phyloP scores from a whole-genome alignment of 1,140 invertebrate genomes.

The Ceratosolen solmsi region DNA sequence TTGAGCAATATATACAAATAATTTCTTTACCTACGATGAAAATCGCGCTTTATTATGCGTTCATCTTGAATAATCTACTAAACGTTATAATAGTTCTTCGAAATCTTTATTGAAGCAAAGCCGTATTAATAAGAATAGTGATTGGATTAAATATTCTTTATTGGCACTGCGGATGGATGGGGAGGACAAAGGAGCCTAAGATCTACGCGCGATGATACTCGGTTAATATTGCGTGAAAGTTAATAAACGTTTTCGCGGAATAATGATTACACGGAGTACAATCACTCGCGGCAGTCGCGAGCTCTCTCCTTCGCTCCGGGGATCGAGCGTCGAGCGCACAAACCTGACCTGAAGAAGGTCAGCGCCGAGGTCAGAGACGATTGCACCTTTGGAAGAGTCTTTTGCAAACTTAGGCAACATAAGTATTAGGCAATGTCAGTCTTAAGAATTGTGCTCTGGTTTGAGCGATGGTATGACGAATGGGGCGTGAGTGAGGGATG shows the following conservation, averaged over 20 bases:
- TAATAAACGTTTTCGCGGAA: slow-evolving; percentile 9
- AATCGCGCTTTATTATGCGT: too few relatives aligned
- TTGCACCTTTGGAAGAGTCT: background rate
- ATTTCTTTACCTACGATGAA: too few relatives aligned
- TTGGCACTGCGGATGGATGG: background rate
- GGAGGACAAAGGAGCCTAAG: background rate
- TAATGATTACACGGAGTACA: background rate
- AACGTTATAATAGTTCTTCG: background rate
- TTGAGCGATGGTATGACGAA: too few relatives aligned
- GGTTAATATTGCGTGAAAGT: background rate
- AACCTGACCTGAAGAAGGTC: slow-evolving; percentile 12
- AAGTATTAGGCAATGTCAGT: background rate
- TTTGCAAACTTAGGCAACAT: background rate
- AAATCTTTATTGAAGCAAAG: background rate
- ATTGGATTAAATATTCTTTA: background rate
- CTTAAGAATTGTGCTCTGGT: background rate
- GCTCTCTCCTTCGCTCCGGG: background rate
- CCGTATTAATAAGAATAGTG: background rate
- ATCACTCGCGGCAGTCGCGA: background rate
- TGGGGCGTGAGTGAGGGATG: background rate
- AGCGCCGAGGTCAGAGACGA: background rate
- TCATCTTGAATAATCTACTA: too few relatives aligned
- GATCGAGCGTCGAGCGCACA: background rate
- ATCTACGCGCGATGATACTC: background rate
- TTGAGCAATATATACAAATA: too few relatives aligned